Evolutionary conservation across 2,113 vertebrate species (phyloP), one percentile per base, ranked within the genome.

Genomic region (Chionodraco myersi): DNA sequence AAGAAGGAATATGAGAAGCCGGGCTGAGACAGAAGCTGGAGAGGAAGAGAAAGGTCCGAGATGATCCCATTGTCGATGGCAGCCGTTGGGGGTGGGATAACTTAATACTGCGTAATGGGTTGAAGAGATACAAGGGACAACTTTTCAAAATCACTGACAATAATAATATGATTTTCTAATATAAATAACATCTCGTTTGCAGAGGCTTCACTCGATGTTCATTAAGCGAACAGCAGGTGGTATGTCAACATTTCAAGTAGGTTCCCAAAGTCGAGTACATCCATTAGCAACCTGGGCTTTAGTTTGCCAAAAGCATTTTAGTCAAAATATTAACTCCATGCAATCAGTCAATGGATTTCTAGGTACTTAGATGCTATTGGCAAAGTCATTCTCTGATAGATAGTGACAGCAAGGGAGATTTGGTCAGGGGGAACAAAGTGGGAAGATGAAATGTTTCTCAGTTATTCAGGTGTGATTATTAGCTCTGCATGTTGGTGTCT

Each of bases 401-500:
- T 60, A 56, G 16, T 36, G 47, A 66, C 12, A n/a, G 15, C n/a
- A 36, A 23, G n/a, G 34, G 18, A 30, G 14, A 86, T 48, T 10
- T 45, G 67, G 41, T 66, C 57, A n/a, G 44, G 12, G 64, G 60
- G 59, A 76, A 56, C 23, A 41, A 56, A 63, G 36, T 47, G 51
- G 52, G 53, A 70, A 65, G 65, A 83, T 58, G 26, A 61, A 77
- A 54, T 71, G 59, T 71, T 70, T 74, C 62, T 44, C 58, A 30
- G 73, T 76, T 77, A 69, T 69, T 77, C 56, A 57, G 62, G 47
- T 85, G 82, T 81, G 84, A 88, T 88, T 81, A 63, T 84, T 80
- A 82, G 77, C 76, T 13, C 26, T 79, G 62, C 65, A 75, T 77
- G 86, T 78, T 48, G 54, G 69, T 71, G 67, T 83, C 79, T 84